Evolutionary conservation across 2,797 vertebrate genomes (phyloP), one percentile per base, ranked within the genome.

Genomic region (Platalea minor): DNA sequence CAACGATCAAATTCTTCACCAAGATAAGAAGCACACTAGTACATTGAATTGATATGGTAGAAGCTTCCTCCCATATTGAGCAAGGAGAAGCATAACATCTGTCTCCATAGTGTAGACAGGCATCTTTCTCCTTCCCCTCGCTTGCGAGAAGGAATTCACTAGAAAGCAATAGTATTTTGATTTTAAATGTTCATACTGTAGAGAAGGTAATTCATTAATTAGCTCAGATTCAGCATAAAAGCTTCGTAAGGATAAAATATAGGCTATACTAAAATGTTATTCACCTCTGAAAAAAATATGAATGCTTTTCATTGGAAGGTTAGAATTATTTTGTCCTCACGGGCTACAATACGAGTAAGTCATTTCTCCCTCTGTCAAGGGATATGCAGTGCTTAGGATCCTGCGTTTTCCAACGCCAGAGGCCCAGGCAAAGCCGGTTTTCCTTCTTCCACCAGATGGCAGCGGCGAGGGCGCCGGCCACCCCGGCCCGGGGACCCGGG

Each of bases 391-490:
- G 10, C 14, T 73, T 4, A n/a, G n/a, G 65, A 8, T 4, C 9
- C 41, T 17, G 10, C 37, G 26, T 33, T 39, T 77, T 60, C 37
- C 65, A 41, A 11, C 0, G 3, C 28, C 33, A 18, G 18, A 56
- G 12, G 10, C 7, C 46, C 10, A 2, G 26, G 14, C 33, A 64
- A 39, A 19, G 16, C 46, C 31, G 7, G 17, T n/a, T 89, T 46
- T 35, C n/a, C 15, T 45, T 45, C 84, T 45, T 23, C 69, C 59
- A 65, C n/a, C 33, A 26, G 56, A 33, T 2, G 17, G 69, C 7
- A 28, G 26, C 1, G 0, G 23, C 4, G 35, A 89, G 28, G 17
- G 14, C 9, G 5, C 12, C 5, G 5, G 41, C 10, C 28, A 24
- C 35, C 23, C 18, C 4, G 2, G 43, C 43, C 5, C 2, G 13